Evolutionary conservation across 1,140 invertebrate genomes (phyloP).

Genomic region (Neotoxoptera formosana): DNA sequence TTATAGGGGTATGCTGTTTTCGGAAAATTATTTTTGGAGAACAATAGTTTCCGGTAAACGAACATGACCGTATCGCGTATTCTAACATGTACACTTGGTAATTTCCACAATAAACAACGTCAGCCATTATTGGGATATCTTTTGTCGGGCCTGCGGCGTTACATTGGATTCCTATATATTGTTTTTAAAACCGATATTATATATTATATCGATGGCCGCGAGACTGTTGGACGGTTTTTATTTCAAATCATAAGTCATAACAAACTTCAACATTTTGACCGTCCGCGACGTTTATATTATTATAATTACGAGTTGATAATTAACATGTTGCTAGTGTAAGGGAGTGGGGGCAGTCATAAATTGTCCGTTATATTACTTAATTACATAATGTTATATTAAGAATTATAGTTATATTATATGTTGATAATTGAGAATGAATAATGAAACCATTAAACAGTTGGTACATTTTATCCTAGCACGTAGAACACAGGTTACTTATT

Average conservation of each 20-base stretch:
- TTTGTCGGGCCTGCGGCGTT: background rate
- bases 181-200: background rate
- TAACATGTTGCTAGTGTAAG: no score
- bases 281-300: background rate
- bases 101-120: background rate
- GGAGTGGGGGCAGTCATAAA: no score
- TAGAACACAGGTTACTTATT: no score
- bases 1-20: background rate
- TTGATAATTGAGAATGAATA: no score
- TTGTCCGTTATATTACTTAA: no score
- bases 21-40: background rate
- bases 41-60: conserved; percentile 34
- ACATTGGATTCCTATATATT: background rate
- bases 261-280: background rate
- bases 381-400: no score
- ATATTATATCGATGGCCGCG: background rate
- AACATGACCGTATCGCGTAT: background rate
- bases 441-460: no score
- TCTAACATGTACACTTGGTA: background rate
- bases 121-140: background rate
- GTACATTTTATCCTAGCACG: no score
- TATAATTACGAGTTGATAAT: background rate
- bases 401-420: no score
- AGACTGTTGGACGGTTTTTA: background rate
- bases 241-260: background rate